Conservation (phyloP, 2,888 invertebrate species). For the Diaperis boleti region DNA sequence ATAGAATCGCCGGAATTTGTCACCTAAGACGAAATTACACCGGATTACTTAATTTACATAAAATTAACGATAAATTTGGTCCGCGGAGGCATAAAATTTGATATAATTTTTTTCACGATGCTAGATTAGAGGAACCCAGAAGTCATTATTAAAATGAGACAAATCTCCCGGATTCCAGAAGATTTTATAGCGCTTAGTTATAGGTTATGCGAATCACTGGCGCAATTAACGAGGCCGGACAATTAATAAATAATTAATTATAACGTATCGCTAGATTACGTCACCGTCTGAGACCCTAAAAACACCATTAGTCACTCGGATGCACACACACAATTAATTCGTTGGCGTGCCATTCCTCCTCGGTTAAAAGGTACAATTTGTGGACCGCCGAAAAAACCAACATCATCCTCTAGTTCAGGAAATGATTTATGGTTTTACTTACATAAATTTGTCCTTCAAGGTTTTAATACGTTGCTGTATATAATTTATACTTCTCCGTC, state of each 20-base stretch:
- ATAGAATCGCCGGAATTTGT: too few species aligned
- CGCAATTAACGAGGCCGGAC: not conserved
- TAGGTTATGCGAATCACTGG: constrained; percentile 3
- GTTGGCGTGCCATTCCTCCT: constrained; percentile 16
- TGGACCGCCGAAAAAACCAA: constrained; percentile 2
- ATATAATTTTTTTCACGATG: constrained; percentile 17
- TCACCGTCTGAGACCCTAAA: constrained; percentile 31
- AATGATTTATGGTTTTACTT: constrained; percentile 36
- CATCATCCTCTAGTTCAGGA: constrained; percentile 32
- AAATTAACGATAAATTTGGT: constrained; percentile 30
- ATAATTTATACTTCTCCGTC: constrained; percentile 30
- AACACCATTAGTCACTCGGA: constrained; percentile 22
- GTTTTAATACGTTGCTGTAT: constrained; percentile 22
- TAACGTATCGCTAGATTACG: constrained; percentile 21
- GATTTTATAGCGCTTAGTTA: constrained; percentile 24
- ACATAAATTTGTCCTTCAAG: constrained; percentile 32
- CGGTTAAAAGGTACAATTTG: constrained; percentile 18
- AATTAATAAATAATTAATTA: constrained; percentile 30
- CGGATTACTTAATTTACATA: constrained; percentile 23
- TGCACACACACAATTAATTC: constrained; percentile 26
- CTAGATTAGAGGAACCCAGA: constrained; percentile 10
- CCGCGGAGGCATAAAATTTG: constrained; percentile 17
- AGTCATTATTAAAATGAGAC: constrained; percentile 31
- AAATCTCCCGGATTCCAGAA: constrained; percentile 11
- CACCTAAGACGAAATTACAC: too few species aligned